These are phyloP conservation scores for Schizaphis graminum DNA, from an alignment of 2,888 invertebrate genomes.

Conservation along the genomic window DNA sequence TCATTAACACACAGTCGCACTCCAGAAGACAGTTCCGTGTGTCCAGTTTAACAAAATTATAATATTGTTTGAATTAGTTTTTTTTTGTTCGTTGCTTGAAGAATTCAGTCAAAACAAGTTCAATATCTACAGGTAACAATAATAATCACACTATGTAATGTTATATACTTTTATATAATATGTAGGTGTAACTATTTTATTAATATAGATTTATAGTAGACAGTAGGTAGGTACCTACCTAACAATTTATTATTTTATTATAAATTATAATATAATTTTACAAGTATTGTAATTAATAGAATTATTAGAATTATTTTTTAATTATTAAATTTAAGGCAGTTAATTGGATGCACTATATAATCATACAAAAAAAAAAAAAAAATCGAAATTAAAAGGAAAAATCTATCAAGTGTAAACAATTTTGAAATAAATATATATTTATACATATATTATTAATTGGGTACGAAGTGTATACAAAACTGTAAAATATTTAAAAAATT, in stretches of 20 bases:
- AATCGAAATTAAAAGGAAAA: neutral
- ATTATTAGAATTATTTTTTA: too few relatives aligned
- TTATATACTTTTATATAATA: neutral
- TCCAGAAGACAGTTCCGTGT: neutral
- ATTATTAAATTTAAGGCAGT: neutral
- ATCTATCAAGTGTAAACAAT: neutral
- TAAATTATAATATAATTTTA: neutral
- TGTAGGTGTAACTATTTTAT: neutral
- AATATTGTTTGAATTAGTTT: neutral
- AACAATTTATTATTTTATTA: neutral
- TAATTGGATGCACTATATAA: neutral
- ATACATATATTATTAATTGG: neutral
- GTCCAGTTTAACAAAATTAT: neutral
- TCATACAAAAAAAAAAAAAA: neutral
- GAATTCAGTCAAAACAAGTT: neutral
- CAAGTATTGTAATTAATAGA: too few relatives aligned
- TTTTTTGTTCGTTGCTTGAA: neutral
- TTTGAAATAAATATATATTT: neutral
- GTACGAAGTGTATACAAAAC: neutral
- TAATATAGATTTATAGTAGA: neutral
- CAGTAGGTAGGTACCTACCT: neutral
- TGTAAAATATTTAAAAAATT: neutral
- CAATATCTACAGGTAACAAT: neutral
- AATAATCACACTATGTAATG: neutral
- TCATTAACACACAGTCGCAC: conserved; percentile 34